Conservation (phyloP, 1,140 invertebrate species). For the Hestina assimilis region DNA sequence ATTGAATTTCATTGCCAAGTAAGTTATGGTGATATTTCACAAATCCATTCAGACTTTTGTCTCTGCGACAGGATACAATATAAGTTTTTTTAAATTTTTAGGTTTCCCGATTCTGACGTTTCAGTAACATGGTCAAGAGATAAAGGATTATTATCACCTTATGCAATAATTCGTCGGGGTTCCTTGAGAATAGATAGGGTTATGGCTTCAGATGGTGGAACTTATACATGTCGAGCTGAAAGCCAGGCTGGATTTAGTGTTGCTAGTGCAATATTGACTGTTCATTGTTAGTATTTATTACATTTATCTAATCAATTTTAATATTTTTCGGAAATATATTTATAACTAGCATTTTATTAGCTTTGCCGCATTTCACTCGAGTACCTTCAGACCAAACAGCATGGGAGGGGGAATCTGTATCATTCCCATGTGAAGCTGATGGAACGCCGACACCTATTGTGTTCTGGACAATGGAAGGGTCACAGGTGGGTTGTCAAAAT, state of each 20-base stretch:
- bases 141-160: constrained; percentile 61
- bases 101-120: constrained; percentile 69
- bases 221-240: constrained; percentile 74
- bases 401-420: constrained; percentile 87
- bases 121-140: constrained; percentile 68
- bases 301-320: background rate
- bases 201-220: constrained; percentile 61
- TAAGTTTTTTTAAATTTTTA: constrained; percentile 22
- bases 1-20: constrained; percentile 78
- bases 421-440: constrained; percentile 93
- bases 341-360: constrained; percentile 72
- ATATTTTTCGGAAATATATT: background rate
- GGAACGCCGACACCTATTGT: constrained; percentile 94
- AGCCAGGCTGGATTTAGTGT: constrained; percentile 71
- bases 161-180: constrained; percentile 64
- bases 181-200: constrained; percentile 70
- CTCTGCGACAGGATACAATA: background rate
- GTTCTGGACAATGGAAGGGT: constrained; percentile 91
- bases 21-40: constrained; percentile 29
- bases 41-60: background rate
- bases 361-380: constrained; percentile 92
- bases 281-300: constrained; percentile 67
- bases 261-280: constrained; percentile 65
- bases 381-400: constrained; percentile 92
- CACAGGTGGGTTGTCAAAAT: constrained; percentile 49